phyloP scores from a whole-genome alignment of 1,140 invertebrate species.

The Gryllus bimaculatus region DNA sequence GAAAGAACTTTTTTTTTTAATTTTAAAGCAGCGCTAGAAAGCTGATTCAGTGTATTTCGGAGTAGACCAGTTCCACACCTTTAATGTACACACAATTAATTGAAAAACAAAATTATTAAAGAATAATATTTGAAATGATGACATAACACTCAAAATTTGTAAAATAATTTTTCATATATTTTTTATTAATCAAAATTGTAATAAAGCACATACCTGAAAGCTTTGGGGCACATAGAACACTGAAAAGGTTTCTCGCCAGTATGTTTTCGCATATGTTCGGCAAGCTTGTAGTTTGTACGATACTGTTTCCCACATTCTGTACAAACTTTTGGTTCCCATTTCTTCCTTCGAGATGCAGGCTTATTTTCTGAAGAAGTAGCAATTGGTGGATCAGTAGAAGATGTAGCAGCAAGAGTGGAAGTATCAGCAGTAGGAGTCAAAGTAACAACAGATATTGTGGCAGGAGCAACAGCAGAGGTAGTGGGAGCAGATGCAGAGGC shows the following conservation, averaged over 20 bases:
- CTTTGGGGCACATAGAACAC: conserved; percentile 64
- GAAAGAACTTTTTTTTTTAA: too few relatives aligned
- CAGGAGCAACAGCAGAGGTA: neutral
- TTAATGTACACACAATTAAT: too few relatives aligned
- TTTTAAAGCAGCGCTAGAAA: too few relatives aligned
- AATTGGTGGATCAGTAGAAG: neutral
- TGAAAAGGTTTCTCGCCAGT: conserved; percentile 73
- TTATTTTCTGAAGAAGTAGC: conserved; percentile 23
- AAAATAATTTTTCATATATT: too few relatives aligned
- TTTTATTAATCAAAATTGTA: too few relatives aligned
- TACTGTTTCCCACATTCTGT: conserved; percentile 47
- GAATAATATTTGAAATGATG: too few relatives aligned
- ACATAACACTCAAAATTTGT: too few relatives aligned
- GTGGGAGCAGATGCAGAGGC: neutral
- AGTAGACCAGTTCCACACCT: too few relatives aligned
- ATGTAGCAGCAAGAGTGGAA: neutral
- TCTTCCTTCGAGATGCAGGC: conserved; percentile 26
- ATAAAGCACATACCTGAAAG: conserved; percentile 37
- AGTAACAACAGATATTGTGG: neutral
- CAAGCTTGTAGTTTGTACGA: conserved; percentile 53
- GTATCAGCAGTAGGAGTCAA: conserved; percentile 17
- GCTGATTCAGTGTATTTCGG: too few relatives aligned
- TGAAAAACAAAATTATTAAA: too few relatives aligned
- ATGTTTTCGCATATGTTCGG: conserved; percentile 69
- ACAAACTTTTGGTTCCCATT: conserved; percentile 43